A percentile compares a stretch with the other conserved stretches of the same genome.
phyloP scores from a whole-genome alignment of 2,113 vertebrate genomes.

The Arvicanthis niloticus region DNA sequence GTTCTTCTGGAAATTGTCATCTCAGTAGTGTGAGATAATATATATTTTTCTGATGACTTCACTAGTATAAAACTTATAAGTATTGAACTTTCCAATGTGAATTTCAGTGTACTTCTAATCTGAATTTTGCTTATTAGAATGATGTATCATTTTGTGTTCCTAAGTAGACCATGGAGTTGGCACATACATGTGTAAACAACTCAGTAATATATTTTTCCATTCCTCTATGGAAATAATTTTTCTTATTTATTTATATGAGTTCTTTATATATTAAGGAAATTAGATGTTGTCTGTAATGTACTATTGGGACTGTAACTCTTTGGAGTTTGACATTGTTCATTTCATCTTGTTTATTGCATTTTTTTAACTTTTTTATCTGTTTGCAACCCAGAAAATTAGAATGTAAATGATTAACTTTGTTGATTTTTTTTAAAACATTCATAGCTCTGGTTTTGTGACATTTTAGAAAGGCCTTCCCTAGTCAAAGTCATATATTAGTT shows the following conservation, averaged over 20 bases:
- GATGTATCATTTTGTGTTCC: neutral
- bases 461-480: constrained; percentile 20
- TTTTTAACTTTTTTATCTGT: neutral
- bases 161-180: neutral
- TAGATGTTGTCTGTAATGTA: neutral
- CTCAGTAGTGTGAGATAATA: neutral
- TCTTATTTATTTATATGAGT: constrained; percentile 9
- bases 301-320: neutral
- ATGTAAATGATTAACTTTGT: constrained; percentile 41
- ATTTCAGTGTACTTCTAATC: neutral
- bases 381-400: neutral
- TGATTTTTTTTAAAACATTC: neutral
- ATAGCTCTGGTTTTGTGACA: neutral
- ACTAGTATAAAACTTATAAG: neutral
- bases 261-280: constrained; percentile 37
- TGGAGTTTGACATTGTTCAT: constrained; percentile 34
- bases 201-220: neutral
- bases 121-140: neutral
- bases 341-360: constrained; percentile 19
- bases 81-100: neutral
- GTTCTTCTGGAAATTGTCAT: neutral
- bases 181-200: neutral
- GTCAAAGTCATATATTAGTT: constrained; percentile 31
- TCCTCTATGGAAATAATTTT: neutral
- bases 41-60: constrained; percentile 10